These are phyloP conservation scores for Ditylenchus dipsaci DNA, from an alignment of 1,140 invertebrate genomes.

Conservation along the genomic window DNA sequence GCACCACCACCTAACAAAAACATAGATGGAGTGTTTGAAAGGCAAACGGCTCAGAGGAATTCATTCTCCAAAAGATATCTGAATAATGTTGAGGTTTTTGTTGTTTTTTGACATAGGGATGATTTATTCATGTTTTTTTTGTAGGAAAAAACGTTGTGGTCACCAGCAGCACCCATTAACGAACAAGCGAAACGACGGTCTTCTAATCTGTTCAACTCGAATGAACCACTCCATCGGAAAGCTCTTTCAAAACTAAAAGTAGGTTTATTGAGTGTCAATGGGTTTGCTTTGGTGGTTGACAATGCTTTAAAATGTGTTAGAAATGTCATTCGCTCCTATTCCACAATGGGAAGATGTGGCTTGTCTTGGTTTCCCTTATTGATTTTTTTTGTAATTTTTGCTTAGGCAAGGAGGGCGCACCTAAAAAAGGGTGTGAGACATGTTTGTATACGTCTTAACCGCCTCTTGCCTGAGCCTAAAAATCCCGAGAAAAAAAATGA, in stretches of 20 bases:
- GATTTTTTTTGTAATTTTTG: too few species aligned
- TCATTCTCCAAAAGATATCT: slow-evolving; percentile 35
- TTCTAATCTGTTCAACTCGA: slow-evolving; percentile 25
- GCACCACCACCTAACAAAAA: neutral
- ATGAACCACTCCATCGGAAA: neutral
- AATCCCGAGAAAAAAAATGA: too few species aligned
- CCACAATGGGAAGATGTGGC: too few species aligned
- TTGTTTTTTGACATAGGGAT: neutral
- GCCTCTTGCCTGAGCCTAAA: too few species aligned
- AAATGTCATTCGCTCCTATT: too few species aligned
- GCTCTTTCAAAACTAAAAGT: neutral
- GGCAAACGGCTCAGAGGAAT: slow-evolving; percentile 9
- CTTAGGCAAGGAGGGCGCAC: too few species aligned
- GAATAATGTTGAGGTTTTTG: slow-evolving; percentile 27
- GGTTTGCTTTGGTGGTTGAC: too few species aligned
- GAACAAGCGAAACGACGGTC: slow-evolving; percentile 3
- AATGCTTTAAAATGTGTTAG: too few species aligned
- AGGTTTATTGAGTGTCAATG: neutral
- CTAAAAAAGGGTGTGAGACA: too few species aligned
- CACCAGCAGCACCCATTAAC: slow-evolving; percentile 3
- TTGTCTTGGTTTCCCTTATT: too few species aligned
- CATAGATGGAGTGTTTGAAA: slow-evolving; percentile 1
- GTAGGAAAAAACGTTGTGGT: slow-evolving; percentile 12
- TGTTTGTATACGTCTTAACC: too few species aligned
- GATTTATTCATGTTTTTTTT: neutral